Evolutionary conservation across 2,797 vertebrate species (phyloP).

Genomic region (Phoxinus dragarum): DNA sequence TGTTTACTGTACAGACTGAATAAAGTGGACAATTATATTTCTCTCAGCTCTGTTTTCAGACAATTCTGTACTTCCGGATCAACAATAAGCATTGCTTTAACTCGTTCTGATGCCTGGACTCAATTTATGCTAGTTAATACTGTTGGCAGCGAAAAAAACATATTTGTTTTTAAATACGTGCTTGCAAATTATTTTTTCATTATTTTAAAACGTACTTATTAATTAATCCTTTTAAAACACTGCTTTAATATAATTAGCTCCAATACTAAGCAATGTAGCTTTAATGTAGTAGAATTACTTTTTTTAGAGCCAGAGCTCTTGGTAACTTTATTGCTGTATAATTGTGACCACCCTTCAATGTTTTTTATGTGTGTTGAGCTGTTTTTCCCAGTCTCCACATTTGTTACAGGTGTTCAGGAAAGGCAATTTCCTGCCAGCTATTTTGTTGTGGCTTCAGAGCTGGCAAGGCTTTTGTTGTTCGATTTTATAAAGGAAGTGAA

Average conservation of each 20-base stretch:
- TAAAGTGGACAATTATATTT: neutral
- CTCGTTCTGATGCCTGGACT: neutral
- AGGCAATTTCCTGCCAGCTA: constrained; percentile 54
- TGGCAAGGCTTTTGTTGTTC: constrained; percentile 33
- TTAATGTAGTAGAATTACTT: neutral
- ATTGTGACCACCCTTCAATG: neutral
- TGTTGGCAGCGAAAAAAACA: neutral
- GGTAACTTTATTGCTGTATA: neutral
- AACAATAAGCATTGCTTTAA: neutral
- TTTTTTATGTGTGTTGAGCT: constrained; percentile 1
- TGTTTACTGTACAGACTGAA: neutral
- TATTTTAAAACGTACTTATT: neutral
- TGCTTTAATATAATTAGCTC: neutral
- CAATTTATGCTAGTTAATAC: neutral
- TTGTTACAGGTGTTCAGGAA: constrained; percentile 61
- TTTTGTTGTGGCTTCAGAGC: constrained; percentile 46
- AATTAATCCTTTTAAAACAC: neutral
- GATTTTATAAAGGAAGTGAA: constrained; percentile 14
- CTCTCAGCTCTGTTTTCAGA: neutral
- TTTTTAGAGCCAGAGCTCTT: neutral
- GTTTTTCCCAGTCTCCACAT: constrained; percentile 17
- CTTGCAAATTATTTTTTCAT: neutral
- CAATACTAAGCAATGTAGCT: neutral
- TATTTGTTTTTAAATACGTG: neutral
- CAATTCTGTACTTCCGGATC: neutral